Evolutionary conservation across 2,888 invertebrate genomes (phyloP).

Genomic region (Philhelius pedissequus): DNA sequence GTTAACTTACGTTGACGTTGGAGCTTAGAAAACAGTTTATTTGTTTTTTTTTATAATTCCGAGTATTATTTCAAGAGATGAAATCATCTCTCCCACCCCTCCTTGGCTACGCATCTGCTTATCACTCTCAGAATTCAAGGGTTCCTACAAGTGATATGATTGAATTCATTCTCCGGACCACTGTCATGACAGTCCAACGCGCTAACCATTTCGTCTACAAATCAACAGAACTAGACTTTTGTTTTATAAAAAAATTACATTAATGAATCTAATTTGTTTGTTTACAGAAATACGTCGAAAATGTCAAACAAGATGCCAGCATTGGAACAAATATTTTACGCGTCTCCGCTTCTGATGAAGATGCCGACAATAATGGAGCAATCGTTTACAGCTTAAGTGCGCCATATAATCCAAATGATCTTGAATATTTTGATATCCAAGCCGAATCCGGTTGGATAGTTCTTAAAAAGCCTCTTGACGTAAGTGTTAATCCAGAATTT

Average conservation of each 20-base stretch:
- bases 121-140: too few species aligned
- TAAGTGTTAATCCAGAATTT: constrained; percentile 84
- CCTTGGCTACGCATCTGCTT: too few species aligned
- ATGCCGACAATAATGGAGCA: constrained; percentile 97
- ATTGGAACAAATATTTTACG: constrained; percentile 96
- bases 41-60: too few species aligned
- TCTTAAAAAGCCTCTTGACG: constrained; percentile 95
- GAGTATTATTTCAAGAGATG: too few species aligned
- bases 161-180: too few species aligned
- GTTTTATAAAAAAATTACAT: background rate
- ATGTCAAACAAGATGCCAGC: constrained; percentile 97
- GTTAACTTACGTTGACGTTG: too few species aligned
- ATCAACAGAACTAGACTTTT: constrained; percentile 74
- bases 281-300: constrained; percentile 96
- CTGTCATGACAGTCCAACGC: too few species aligned
- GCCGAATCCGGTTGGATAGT: constrained; percentile 98
- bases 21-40: too few species aligned
- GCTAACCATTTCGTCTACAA: too few species aligned
- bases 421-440: constrained; percentile 98
- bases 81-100: too few species aligned
- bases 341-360: constrained; percentile 97
- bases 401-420: constrained; percentile 91
- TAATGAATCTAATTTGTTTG: background rate
- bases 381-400: constrained; percentile 95
- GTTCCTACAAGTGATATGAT: too few species aligned